Percentiles rank a stretch among this genome's conserved stretches.
phyloP scores from a whole-genome alignment of 1,140 invertebrate genomes.

The Halictus rubicundus region DNA sequence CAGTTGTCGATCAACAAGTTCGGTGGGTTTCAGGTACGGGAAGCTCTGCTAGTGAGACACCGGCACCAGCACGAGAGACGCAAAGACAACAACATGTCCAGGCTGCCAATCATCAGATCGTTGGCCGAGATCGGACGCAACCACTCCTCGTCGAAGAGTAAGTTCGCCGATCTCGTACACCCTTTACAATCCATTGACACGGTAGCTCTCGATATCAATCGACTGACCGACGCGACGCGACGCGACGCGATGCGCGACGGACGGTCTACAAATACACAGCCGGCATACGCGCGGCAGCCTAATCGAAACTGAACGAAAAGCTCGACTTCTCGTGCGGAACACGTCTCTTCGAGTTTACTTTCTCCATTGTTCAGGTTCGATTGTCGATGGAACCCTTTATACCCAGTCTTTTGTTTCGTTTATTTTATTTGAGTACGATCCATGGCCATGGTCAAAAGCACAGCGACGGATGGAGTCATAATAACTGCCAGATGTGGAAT shows the following conservation, averaged over 20 bases:
- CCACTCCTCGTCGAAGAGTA: conserved; percentile 97
- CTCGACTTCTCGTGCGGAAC: not conserved
- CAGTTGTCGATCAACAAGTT: not conserved
- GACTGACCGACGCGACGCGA: not conserved
- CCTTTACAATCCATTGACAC: conserved; percentile 12
- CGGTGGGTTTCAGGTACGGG: conserved; percentile 83
- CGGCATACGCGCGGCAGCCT: not conserved
- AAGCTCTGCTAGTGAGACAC: conserved; percentile 94
- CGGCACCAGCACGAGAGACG: conserved; percentile 96
- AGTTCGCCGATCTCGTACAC: conserved; percentile 79
- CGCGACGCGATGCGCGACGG: not conserved
- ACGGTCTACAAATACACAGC: not conserved
- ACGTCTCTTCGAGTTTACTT: no score
- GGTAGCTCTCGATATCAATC: conserved; percentile 18
- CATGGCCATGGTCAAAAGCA: no score
- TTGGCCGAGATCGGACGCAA: conserved; percentile 98
- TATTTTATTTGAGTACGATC: no score
- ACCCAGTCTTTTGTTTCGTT: no score
- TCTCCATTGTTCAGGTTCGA: not conserved
- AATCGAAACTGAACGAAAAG: not conserved
- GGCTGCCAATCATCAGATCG: conserved; percentile 96
- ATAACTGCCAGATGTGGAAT: no score
- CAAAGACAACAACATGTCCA: conserved; percentile 89
- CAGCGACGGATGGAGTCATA: no score
- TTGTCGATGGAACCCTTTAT: not conserved